A percentile compares a stretch with the other conserved stretches of the same genome.
These are phyloP conservation scores for Chrysolina oricalcia DNA, from an alignment of 2,888 invertebrate genomes.

Conservation along the genomic window DNA sequence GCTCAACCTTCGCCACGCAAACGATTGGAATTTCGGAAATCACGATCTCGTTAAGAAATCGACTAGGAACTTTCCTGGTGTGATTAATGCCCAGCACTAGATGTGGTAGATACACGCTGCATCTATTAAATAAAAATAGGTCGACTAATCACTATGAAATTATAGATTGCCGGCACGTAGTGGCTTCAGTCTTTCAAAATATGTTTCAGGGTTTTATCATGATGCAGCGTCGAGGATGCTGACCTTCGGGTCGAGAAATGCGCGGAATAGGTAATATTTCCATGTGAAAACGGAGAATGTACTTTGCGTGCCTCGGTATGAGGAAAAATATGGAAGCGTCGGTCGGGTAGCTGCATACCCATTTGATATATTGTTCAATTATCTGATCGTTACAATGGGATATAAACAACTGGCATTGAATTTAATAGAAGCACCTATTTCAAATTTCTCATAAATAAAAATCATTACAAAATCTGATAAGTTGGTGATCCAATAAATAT, in stretches of 20 bases:
- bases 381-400: too few species aligned
- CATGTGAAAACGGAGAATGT: slow-evolving; percentile 24
- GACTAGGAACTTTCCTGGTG: slow-evolving; percentile 40
- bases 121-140: slow-evolving; percentile 52
- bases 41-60: slow-evolving; percentile 52
- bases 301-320: slow-evolving; percentile 10
- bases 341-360: neutral
- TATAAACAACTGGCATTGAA: too few species aligned
- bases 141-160: slow-evolving; percentile 61
- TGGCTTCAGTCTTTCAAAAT: slow-evolving; percentile 58
- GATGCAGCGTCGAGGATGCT: slow-evolving; percentile 20
- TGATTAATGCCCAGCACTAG: slow-evolving; percentile 60
- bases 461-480: too few species aligned
- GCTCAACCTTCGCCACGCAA: slow-evolving; percentile 17
- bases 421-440: too few species aligned
- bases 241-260: slow-evolving; percentile 30
- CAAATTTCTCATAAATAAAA: too few species aligned
- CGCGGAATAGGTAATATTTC: slow-evolving; percentile 29
- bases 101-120: slow-evolving; percentile 56
- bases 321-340: slow-evolving; percentile 2
- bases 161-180: slow-evolving; percentile 63
- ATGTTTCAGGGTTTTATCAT: slow-evolving; percentile 27
- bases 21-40: slow-evolving; percentile 55
- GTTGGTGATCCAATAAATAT: too few species aligned
- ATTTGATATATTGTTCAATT: neutral